Base-by-base conservation (phyloP, 2,888 invertebrate genomes). In the Venusia cambrica region DNA sequence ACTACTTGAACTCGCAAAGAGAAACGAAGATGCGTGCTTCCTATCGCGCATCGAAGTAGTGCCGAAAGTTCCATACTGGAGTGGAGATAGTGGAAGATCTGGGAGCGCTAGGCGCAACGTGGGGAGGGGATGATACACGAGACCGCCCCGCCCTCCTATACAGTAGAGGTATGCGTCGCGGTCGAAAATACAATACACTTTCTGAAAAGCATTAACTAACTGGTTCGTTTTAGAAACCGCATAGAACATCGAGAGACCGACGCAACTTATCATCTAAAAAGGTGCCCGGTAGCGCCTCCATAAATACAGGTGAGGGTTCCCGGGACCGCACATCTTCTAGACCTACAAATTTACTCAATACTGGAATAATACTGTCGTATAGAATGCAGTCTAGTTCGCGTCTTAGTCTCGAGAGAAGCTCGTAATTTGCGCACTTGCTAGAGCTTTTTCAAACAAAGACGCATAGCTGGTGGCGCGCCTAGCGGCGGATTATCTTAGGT, bases 21-120 rank as follows among this genome's bases (percentile, higher is more conserved):
- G 56, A 53, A 45, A 48, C 48, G 49, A 54, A 49, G 52, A 49
- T 53, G 51, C 34, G 48, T 43, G 45, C 41, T 43, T 60, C 57
- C 57, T 56, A 53, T 55, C 59, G 67, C 68, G 54, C 58, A 72
- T 67, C 62, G 45, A 62, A 75, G 58, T 60, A 73, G 72, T 62
- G 63, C 50, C 53, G 63, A 51, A 60, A 58, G 65, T 64, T 76
- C 81, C 81, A 52, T 74, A 66, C n/a, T n/a, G 44, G 59, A 78
- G 79, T 73, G 54, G 69, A 75, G 75, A 70, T 67, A 73, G 70
- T 78, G 76, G 78, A 80, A 81, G 80, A 81, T 76, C 73, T 68
- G 72, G 73, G 73, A 69, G 77, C 76, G 76, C 80, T 65, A 75
- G 73, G 71, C 71, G 65, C 77, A 74, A 74, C 73, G 75, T 43